Evolutionary conservation across 2,888 invertebrate genomes (phyloP), one percentile per base, ranked within the genome.

Genomic region (Chloroclystis v-ata): DNA sequence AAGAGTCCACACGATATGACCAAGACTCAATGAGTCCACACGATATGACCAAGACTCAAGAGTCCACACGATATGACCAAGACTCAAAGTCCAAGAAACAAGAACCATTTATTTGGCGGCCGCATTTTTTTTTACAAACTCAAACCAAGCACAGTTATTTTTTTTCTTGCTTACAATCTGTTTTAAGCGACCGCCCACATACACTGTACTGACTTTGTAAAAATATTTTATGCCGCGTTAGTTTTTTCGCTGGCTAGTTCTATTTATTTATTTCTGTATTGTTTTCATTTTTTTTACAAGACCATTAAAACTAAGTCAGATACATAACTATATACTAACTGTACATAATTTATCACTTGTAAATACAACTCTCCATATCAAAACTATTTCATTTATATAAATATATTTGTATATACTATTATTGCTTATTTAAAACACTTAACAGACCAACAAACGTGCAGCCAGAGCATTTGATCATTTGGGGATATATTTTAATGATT

Each of bases 151-250:
- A 78, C 84, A 78, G 83, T 50, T 50, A 53, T 41, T 84, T 73
- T 84, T 85, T 85, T 35, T 85, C 83, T 78, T 72, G 82, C 66
- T 84, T 80, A 84, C 82, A 82, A 33, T 26, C 16, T 29, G 28
- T 49, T 44, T 49, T 16, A 56, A 52, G 45, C 72, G 72, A 75
- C 78, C 81, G 82, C 82, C 79, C 56, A 54, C 56, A 65, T 70
- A 64, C 65, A 70, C 73, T 74, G 77, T 63, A 77, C 78, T 77
- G 82, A 80, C 81, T 75, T 72, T 70, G 67, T 72, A 72, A 80
- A 77, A 74, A 82, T 82, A 81, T 76, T 79, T 78, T 46, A n/a
- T 7, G 50, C 50, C 50, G 28, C 46, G 46, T 16, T 28, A 1
- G 28, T 50, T 10, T 78, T 82, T 82, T 69, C 63, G 63, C 66